These are phyloP conservation scores for Caenorhabditis virilis DNA, from an alignment of 2,888 invertebrate genomes.

Conservation along the genomic window DNA sequence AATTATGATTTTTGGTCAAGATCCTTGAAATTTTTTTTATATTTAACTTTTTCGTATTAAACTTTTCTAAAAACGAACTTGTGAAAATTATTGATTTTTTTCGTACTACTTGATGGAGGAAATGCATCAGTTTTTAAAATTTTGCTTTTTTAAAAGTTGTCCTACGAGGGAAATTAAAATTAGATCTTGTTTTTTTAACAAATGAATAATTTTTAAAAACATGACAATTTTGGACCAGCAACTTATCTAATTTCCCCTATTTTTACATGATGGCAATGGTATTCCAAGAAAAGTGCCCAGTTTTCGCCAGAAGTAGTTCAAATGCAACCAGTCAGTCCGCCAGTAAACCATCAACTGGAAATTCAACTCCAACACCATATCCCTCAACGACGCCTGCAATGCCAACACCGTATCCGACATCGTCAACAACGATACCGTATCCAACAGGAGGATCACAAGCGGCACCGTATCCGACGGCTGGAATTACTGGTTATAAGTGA, in stretches of 20 bases:
- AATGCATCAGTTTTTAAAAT: too few relatives aligned
- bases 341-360: slow-evolving; percentile 62
- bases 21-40: neutral
- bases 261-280: slow-evolving; percentile 80
- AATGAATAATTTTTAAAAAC: neutral
- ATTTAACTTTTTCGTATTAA: neutral
- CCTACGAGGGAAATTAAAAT: too few relatives aligned
- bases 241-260: slow-evolving; percentile 4
- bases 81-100: too few relatives aligned
- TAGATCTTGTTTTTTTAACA: too few relatives aligned
- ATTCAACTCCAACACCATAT: slow-evolving; percentile 71
- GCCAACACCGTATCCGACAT: slow-evolving; percentile 40
- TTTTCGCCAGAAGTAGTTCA: slow-evolving; percentile 72
- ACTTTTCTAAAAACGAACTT: too few relatives aligned
- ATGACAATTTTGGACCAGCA: neutral
- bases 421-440: slow-evolving; percentile 28
- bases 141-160: too few relatives aligned
- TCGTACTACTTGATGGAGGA: too few relatives aligned
- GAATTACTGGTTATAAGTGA: slow-evolving; percentile 30
- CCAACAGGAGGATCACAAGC: slow-evolving; percentile 20
- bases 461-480: slow-evolving; percentile 44
- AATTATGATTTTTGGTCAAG: neutral
- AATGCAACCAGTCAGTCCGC: slow-evolving; percentile 7
- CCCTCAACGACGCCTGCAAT: slow-evolving; percentile 42
- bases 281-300: slow-evolving; percentile 94